phyloP scores from a whole-genome alignment of 1,140 invertebrate genomes.

The Papilio helenus region DNA sequence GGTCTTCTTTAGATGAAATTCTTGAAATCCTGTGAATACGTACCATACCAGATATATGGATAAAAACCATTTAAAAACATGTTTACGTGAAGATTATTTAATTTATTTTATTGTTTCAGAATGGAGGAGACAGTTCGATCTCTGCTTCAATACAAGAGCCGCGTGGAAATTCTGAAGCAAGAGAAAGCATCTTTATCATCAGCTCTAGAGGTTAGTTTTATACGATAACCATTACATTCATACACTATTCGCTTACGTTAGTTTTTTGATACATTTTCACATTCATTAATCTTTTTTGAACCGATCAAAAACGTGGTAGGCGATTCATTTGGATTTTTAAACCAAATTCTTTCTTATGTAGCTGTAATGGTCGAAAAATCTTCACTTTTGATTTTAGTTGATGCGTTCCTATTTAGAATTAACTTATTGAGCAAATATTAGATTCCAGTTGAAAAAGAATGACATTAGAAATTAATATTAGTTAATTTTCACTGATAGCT shows the following conservation, averaged over 20 bases:
- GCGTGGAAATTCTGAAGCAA: slow-evolving; percentile 90
- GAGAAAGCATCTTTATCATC: slow-evolving; percentile 89
- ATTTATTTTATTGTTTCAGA: slow-evolving; percentile 79
- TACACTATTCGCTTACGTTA: neutral
- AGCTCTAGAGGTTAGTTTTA: slow-evolving; percentile 88
- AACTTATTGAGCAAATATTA: neutral
- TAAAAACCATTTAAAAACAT: no score
- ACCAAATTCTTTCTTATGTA: no score
- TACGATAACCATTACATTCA: neutral
- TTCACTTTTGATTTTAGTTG: neutral
- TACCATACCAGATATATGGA: no score
- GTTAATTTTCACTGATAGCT: neutral
- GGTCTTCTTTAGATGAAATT: neutral
- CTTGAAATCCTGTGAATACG: neutral
- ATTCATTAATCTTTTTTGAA: neutral
- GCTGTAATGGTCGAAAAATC: no score
- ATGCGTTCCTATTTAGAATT: neutral
- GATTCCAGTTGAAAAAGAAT: neutral
- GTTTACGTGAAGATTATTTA: no score
- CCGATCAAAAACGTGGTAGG: no score
- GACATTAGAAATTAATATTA: slow-evolving; percentile 5
- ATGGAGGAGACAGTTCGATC: slow-evolving; percentile 90
- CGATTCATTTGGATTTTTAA: no score
- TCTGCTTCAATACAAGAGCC: slow-evolving; percentile 89
- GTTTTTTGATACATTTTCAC: neutral